Conservation (phyloP, 1,140 invertebrate genomes). For the Bradysia coprophila region DNA sequence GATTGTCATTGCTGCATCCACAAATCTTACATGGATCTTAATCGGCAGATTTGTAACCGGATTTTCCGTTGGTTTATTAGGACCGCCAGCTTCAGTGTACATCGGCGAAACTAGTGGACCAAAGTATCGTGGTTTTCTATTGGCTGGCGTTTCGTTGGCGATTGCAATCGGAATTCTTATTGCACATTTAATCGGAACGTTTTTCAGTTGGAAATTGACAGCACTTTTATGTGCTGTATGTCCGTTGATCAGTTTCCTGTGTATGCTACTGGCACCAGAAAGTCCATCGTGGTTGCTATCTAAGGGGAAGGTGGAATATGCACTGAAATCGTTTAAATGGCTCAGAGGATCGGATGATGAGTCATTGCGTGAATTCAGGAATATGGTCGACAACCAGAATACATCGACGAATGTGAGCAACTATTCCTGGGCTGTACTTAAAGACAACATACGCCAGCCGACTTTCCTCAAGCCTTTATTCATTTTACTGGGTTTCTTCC, state of each 20-base stretch:
- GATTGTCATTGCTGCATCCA: constrained; percentile 34
- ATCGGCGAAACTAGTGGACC: constrained; percentile 36
- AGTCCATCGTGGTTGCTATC: constrained; percentile 48
- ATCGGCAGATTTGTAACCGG: constrained; percentile 47
- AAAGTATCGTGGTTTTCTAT: constrained; percentile 32
- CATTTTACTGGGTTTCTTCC: constrained; percentile 36
- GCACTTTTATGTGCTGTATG: constrained; percentile 27
- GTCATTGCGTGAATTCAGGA: constrained; percentile 27
- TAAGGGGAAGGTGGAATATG: constrained; percentile 28
- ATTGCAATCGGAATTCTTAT: constrained; percentile 33
- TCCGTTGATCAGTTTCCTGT: constrained; percentile 26
- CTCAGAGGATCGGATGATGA: constrained; percentile 27
- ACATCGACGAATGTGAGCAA: constrained; percentile 3
- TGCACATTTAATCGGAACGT: constrained; percentile 36
- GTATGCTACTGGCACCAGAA: constrained; percentile 38
- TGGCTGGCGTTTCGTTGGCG: constrained; percentile 30
- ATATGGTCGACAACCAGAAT: constrained; percentile 13
- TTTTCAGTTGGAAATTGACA: constrained; percentile 34
- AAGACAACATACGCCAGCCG: constrained; percentile 20
- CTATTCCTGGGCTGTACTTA: constrained; percentile 9
- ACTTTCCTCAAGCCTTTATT: constrained; percentile 34
- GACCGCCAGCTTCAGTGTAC: constrained; percentile 29
- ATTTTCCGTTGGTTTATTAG: constrained; percentile 29
- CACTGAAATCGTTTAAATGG: constrained; percentile 29
- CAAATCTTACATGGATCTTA: constrained; percentile 29